Conservation (phyloP, 1,140 invertebrate genomes). For the Bombus pascuorum region DNA sequence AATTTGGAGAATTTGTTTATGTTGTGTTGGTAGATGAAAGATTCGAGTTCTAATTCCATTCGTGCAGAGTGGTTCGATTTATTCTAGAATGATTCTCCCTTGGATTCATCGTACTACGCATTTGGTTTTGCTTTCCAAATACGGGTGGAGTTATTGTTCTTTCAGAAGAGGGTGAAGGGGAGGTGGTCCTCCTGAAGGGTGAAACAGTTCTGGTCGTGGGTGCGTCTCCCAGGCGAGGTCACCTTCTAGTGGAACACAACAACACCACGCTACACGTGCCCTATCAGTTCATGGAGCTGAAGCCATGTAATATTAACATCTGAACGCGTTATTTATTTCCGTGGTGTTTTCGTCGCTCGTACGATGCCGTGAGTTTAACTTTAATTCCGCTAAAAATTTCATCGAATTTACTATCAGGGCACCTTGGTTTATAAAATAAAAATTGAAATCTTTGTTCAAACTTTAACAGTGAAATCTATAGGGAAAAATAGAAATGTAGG, state of each 20-base stretch:
- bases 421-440: no score
- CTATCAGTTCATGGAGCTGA: conserved; percentile 92
- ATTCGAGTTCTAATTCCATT: not conserved
- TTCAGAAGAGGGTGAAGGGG: conserved; percentile 84
- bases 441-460: not conserved
- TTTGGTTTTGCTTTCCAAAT: conserved; percentile 9
- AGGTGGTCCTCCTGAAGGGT: conserved; percentile 88
- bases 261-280: conserved; percentile 92
- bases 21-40: not conserved
- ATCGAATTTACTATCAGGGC: not conserved
- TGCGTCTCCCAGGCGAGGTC: conserved; percentile 90
- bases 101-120: not conserved
- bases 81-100: not conserved
- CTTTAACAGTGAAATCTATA: not conserved
- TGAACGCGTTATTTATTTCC: conserved; percentile 67
- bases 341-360: not conserved
- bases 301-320: conserved; percentile 83
- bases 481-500: not conserved
- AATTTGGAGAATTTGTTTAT: no score
- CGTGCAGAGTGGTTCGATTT: not conserved
- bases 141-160: conserved; percentile 35
- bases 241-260: conserved; percentile 92
- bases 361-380: not conserved
- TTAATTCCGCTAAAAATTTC: not conserved
- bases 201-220: conserved; percentile 92